Conservation (phyloP, 2,797 vertebrate species). For the Schizopygopsis pylzovi region DNA sequence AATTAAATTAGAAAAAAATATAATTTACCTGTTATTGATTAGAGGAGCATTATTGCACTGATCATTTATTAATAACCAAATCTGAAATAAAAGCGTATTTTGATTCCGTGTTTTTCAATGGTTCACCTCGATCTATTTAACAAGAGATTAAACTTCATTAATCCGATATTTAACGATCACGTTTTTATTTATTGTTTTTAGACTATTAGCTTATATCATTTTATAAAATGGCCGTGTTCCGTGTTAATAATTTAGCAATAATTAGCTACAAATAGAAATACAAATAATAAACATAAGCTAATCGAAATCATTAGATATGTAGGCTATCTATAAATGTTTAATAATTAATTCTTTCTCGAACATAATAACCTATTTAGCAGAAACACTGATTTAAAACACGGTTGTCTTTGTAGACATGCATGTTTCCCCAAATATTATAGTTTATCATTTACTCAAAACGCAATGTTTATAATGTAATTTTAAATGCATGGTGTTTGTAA, state of each 20-base stretch:
- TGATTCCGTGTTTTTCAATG: not conserved
- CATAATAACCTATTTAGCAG: not conserved
- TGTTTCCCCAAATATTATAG: not conserved
- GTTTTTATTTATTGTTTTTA: not conserved
- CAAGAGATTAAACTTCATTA: not conserved
- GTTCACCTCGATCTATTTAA: not conserved
- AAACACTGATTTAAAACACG: not conserved
- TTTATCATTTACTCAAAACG: not conserved
- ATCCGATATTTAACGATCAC: not conserved
- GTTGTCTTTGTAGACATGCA: not conserved
- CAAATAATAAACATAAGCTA: not conserved
- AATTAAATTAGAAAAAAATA: not conserved
- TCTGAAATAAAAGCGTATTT: not conserved
- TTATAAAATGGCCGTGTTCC: not conserved
- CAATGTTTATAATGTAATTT: not conserved
- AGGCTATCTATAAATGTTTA: not conserved
- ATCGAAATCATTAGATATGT: not conserved
- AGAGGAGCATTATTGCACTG: not conserved
- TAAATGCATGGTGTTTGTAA: not conserved
- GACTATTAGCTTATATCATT: not conserved
- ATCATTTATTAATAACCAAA: not conserved
- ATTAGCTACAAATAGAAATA: not conserved
- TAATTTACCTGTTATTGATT: not conserved
- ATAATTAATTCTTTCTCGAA: not conserved
- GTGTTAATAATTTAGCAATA: not conserved